These are phyloP conservation scores for Holothuria scabra DNA, from an alignment of 53 echinoderm and acorn worm species.

Conservation along the genomic window DNA sequence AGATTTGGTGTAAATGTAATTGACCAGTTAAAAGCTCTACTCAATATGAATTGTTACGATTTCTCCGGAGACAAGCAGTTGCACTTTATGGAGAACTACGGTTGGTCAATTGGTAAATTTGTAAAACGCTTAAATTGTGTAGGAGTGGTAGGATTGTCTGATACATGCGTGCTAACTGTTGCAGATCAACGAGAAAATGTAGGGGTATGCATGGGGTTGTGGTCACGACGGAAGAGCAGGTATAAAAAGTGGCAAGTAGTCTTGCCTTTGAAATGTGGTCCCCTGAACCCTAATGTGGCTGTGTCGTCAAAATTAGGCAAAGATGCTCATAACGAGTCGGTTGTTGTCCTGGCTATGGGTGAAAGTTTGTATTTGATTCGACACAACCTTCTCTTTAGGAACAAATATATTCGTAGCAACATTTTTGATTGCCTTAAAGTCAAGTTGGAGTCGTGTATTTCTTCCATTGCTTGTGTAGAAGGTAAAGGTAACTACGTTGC, in stretches of 20 bases:
- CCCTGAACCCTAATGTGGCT: neutral
- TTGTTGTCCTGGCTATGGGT: slow-evolving; percentile 14
- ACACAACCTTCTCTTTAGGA: neutral
- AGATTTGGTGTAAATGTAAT: too few relatives aligned
- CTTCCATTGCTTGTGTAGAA: slow-evolving; percentile 8
- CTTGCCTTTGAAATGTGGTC: neutral
- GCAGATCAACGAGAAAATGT: neutral
- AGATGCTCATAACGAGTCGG: neutral
- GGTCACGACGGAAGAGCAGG: neutral
- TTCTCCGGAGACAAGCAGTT: neutral
- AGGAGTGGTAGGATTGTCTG: slow-evolving; percentile 5
- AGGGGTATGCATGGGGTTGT: slow-evolving; percentile 20
- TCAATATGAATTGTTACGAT: too few relatives aligned
- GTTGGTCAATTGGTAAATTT: slow-evolving; percentile 8
- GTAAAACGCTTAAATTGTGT: neutral
- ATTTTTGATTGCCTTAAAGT: neutral
- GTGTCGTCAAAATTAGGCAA: neutral
- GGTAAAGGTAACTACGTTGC: neutral
- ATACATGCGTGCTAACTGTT: neutral
- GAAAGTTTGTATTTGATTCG: slow-evolving; percentile 16
- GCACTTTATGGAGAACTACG: slow-evolving; percentile 16
- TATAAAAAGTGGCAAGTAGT: slow-evolving; percentile 27
- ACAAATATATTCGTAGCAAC: too few relatives aligned
- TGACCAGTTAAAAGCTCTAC: too few relatives aligned
- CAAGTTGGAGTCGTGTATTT: neutral